These are phyloP conservation scores for Meiosimyza decipiens DNA, from an alignment of 2,888 invertebrate species.

Conservation along the genomic window DNA sequence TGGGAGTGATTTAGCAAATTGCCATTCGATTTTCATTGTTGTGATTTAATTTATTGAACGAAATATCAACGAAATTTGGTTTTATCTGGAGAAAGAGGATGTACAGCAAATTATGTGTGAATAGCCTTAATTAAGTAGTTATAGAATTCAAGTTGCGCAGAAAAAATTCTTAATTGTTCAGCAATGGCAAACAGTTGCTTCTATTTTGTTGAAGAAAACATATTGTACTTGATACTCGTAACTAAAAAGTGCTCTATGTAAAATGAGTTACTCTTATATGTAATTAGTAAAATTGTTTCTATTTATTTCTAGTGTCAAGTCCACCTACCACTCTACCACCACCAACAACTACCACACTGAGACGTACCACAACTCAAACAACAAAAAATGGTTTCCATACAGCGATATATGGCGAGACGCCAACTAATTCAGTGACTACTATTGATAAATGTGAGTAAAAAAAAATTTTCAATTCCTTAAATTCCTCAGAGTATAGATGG, in stretches of 20 bases:
- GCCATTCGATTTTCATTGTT: slow-evolving; percentile 20
- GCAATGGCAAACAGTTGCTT: no score
- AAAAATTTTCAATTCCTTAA: background rate
- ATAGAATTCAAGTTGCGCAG: background rate
- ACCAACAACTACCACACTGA: slow-evolving; percentile 72
- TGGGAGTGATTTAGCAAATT: slow-evolving; percentile 37
- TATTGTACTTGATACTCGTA: no score
- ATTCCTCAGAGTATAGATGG: background rate
- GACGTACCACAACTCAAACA: slow-evolving; percentile 55
- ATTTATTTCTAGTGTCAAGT: slow-evolving; percentile 74
- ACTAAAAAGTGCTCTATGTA: no score
- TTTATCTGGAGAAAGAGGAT: background rate
- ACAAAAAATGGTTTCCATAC: slow-evolving; percentile 54
- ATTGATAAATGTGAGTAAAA: slow-evolving; percentile 70
- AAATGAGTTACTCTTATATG: no score
- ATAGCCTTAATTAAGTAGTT: background rate
- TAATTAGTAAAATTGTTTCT: background rate
- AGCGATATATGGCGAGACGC: slow-evolving; percentile 73
- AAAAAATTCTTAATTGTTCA: no score
- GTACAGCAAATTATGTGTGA: slow-evolving; percentile 1
- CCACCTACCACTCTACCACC: slow-evolving; percentile 86
- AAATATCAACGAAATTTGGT: background rate
- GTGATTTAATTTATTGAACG: slow-evolving; percentile 18
- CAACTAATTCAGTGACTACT: slow-evolving; percentile 73
- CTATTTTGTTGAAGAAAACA: no score